A percentile compares a stretch with the other conserved stretches of the same genome.
These are phyloP conservation scores for Choloepus didactylus DNA, from an alignment of 2,797 vertebrate genomes.

Conservation along the genomic window DNA sequence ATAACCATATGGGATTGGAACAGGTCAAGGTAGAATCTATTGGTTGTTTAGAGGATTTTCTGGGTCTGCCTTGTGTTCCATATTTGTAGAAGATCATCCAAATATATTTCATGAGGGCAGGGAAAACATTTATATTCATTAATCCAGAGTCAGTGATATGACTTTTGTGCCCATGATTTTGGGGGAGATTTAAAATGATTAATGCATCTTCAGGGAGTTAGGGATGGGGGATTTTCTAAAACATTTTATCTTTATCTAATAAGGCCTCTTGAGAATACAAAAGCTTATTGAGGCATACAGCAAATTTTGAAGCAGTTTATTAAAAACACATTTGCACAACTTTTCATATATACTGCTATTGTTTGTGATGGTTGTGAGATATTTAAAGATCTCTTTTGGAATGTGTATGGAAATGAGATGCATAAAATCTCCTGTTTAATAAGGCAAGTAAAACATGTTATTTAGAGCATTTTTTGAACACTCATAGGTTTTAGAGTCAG, in stretches of 20 bases:
- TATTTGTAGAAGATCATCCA: conserved; percentile 82
- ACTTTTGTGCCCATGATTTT: conserved; percentile 83
- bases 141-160: conserved; percentile 71
- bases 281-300: conserved; percentile 81
- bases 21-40: neutral
- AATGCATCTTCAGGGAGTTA: conserved; percentile 84
- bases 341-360: conserved; percentile 75
- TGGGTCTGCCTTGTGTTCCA: conserved; percentile 71
- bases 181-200: conserved; percentile 85
- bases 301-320: conserved; percentile 82
- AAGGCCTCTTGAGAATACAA: conserved; percentile 83
- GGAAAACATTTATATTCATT: conserved; percentile 85
- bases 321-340: conserved; percentile 81
- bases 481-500: conserved; percentile 8
- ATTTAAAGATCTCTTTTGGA: conserved; percentile 63
- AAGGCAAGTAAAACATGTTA: neutral
- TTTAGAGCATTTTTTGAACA: neutral
- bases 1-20: neutral
- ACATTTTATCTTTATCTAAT: conserved; percentile 84
- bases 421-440: conserved; percentile 7
- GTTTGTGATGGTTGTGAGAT: conserved; percentile 66
- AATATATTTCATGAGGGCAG: conserved; percentile 81
- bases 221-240: conserved; percentile 83
- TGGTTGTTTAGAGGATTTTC: conserved; percentile 83
- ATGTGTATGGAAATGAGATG: conserved; percentile 19